These are phyloP conservation scores for Drosophila trichaetosa DNA, from an alignment of 2,888 invertebrate genomes.

Conservation along the genomic window DNA sequence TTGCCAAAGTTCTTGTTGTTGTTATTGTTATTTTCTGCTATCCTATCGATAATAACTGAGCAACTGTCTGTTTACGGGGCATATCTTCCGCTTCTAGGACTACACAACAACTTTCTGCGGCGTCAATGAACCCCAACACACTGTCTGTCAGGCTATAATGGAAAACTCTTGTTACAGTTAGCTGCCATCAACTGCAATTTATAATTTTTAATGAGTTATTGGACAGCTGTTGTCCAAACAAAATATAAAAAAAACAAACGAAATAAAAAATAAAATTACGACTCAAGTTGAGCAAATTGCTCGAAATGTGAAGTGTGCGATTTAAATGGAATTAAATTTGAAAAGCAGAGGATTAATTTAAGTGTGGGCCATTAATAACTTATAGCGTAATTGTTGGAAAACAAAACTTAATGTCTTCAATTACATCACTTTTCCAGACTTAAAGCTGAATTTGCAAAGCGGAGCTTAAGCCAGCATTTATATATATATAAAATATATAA, in stretches of 20 bases:
- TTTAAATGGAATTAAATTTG: slow-evolving; percentile 5
- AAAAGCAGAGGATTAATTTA: slow-evolving; percentile 14
- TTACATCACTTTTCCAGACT: background rate
- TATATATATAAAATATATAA: background rate
- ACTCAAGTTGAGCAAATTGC: slow-evolving; percentile 10
- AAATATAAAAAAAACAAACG: background rate
- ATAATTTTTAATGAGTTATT: slow-evolving; percentile 40
- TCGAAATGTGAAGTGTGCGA: background rate
- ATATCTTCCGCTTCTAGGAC: slow-evolving; percentile 19
- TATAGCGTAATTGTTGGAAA: slow-evolving; percentile 9
- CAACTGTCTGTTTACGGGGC: slow-evolving; percentile 28
- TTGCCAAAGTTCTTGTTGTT: slow-evolving; percentile 39
- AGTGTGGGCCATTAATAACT: slow-evolving; percentile 15
- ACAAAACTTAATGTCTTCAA: background rate
- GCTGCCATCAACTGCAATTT: slow-evolving; percentile 52
- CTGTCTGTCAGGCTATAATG: slow-evolving; percentile 45
- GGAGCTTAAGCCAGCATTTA: background rate
- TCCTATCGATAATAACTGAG: slow-evolving; percentile 59
- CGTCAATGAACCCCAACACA: slow-evolving; percentile 60
- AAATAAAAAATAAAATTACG: background rate
- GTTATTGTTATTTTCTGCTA: slow-evolving; percentile 24
- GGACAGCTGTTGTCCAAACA: slow-evolving; percentile 5
- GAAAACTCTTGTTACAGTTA: slow-evolving; percentile 53
- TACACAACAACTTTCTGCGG: slow-evolving; percentile 35
- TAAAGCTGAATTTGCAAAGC: background rate